Evolutionary conservation across 2,888 invertebrate genomes (phyloP).

Genomic region (Aporophyla lueneburgensis): DNA sequence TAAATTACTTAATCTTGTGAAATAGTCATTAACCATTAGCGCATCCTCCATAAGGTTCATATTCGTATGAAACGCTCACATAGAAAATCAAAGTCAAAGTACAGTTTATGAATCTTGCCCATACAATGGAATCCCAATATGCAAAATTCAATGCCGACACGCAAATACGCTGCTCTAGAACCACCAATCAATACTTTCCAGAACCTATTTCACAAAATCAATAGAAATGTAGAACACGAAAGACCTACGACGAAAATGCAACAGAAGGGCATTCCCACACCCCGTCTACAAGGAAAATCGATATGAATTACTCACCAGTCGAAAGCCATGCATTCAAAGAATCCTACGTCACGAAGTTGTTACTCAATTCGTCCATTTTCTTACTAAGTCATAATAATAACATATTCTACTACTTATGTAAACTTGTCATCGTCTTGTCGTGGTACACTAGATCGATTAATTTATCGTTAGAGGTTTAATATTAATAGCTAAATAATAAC

Average conservation of each 20-base stretch:
- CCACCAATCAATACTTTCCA: neutral
- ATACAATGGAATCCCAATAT: neutral
- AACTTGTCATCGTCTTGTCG: constrained; percentile 19
- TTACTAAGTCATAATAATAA: neutral
- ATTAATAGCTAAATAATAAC: neutral
- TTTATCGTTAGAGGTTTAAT: neutral
- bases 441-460: constrained; percentile 44
- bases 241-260: neutral
- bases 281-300: constrained; percentile 36
- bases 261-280: neutral
- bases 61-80: neutral
- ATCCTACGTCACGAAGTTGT: constrained; percentile 3
- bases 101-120: neutral
- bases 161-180: neutral
- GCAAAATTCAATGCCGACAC: neutral
- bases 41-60: neutral
- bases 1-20: no score
- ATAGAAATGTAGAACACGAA: neutral
- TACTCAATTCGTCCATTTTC: constrained; percentile 1
- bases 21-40: no score
- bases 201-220: neutral
- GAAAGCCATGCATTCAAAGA: constrained; percentile 41
- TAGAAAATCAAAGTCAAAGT: neutral
- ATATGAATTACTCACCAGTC: constrained; percentile 51
- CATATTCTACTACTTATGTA: neutral